Evolutionary conservation across 2,888 invertebrate species (phyloP).

Genomic region (Petrolisthes cinctipes): DNA sequence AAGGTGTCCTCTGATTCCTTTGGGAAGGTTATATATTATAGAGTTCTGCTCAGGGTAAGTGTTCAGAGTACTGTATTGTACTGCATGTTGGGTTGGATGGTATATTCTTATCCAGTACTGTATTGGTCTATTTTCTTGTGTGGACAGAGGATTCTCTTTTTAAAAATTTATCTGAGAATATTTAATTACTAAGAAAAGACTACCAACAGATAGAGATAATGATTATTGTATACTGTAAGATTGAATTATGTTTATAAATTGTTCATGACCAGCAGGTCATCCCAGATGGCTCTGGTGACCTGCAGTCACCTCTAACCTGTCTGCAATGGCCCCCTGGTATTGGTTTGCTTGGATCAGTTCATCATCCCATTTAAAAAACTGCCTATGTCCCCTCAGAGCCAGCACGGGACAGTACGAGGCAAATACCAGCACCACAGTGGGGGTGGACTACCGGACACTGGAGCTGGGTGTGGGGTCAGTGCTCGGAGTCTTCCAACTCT

Average conservation of each 20-base stretch:
- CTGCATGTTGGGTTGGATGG: too few relatives aligned
- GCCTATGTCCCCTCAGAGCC: slow-evolving; percentile 67
- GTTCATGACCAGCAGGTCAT: neutral
- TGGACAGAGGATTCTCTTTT: neutral
- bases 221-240: too few relatives aligned
- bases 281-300: neutral
- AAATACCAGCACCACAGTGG: slow-evolving; percentile 73
- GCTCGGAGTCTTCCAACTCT: slow-evolving; percentile 71
- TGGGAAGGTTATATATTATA: too few relatives aligned
- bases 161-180: neutral
- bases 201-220: too few relatives aligned
- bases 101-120: too few relatives aligned
- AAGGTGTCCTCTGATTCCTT: too few relatives aligned
- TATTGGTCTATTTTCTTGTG: neutral
- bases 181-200: neutral
- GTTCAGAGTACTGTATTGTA: too few relatives aligned
- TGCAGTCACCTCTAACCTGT: too few relatives aligned
- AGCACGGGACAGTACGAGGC: slow-evolving; percentile 72
- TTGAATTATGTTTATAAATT: neutral
- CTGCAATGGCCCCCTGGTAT: too few relatives aligned
- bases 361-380: neutral
- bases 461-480: slow-evolving; percentile 69
- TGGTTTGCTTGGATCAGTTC: too few relatives aligned
- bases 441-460: slow-evolving; percentile 74
- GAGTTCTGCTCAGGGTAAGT: too few relatives aligned